Evolutionary conservation across 1,140 invertebrate species (phyloP), one percentile per base, ranked within the genome.

Genomic region (Delia radicum): DNA sequence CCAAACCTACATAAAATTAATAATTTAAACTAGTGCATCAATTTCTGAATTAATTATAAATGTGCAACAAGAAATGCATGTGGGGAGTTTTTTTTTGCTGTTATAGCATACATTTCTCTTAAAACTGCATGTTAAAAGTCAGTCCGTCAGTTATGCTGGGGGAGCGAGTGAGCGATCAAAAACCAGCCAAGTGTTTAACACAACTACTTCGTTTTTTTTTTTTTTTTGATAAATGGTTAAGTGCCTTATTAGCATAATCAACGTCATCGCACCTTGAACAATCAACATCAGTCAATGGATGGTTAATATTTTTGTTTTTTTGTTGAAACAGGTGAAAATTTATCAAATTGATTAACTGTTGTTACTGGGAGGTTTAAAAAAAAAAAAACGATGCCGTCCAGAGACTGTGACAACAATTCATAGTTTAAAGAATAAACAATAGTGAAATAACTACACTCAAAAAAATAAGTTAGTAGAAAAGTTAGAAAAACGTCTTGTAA

Each of bases 181-280:
- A n/a, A n/a, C n/a, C n/a, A n/a, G n/a, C n/a, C n/a, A n/a, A n/a
- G n/a, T n/a, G n/a, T n/a, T n/a, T n/a, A n/a, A n/a, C n/a, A n/a
- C n/a, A n/a, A n/a, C n/a, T 10, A 12, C 15, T 42, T 42, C 10
- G 6, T 42, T 42, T 33, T 69, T 21, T 24, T 33, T 33, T 26
- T 10, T 37, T 33, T 33, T 69, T 33, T 69, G 65, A 69, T 69
- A 69, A 69, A 69, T 69, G 65, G 29, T 33, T 21, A 69, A 69
- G 31, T 69, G 65, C 37, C 65, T 33, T 33, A 69, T 69, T 69
- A 69, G 65, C 65, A 69, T 69, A 69, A 69, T 69, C 65, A 69
- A 69, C 65, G 65, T 69, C 65, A 33, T 69, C n/a, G 62, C 62
- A 69, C 65, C 65, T 69, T 69, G 65, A 31, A 69, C 63, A 31